These are phyloP conservation scores for Antigone vipio DNA, from an alignment of 2,113 vertebrate species.

Conservation along the genomic window DNA sequence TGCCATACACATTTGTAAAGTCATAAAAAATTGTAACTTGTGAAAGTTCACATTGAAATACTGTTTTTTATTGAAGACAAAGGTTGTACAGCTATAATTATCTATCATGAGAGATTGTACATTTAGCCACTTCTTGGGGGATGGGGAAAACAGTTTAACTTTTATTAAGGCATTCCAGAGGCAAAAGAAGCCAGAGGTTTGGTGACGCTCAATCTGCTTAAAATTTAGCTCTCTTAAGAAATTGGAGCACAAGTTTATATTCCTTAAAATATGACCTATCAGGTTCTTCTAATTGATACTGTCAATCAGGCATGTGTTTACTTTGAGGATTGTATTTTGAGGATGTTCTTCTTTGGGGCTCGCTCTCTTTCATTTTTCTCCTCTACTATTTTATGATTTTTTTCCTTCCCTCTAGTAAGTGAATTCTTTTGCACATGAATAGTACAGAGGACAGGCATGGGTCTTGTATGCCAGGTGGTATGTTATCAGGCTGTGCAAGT, in stretches of 20 bases:
- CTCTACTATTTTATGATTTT: not conserved
- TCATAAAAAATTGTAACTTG: not conserved
- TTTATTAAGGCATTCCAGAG: not conserved
- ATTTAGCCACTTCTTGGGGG: not conserved
- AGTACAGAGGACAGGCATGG: not conserved
- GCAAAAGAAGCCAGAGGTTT: not conserved
- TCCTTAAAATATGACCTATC: not conserved
- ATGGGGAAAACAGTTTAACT: not conserved
- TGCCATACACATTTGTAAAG: not conserved
- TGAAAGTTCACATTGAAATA: not conserved
- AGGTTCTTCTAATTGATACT: not conserved
- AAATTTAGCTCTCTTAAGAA: not conserved
- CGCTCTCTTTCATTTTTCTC: not conserved
- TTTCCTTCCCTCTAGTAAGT: not conserved
- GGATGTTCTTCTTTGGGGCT: not conserved
- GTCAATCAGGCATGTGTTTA: not conserved
- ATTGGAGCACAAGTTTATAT: not conserved
- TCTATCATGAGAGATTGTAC: not conserved
- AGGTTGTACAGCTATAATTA: not conserved
- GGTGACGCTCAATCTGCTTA: not conserved
- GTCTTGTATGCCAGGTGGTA: not conserved
- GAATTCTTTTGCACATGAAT: not conserved
- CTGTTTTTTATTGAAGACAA: not conserved
- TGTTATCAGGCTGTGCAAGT: not conserved
- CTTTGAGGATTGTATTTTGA: not conserved